These are phyloP conservation scores for Nemoura dubitans DNA, from an alignment of 2,888 invertebrate species.

Conservation along the genomic window DNA sequence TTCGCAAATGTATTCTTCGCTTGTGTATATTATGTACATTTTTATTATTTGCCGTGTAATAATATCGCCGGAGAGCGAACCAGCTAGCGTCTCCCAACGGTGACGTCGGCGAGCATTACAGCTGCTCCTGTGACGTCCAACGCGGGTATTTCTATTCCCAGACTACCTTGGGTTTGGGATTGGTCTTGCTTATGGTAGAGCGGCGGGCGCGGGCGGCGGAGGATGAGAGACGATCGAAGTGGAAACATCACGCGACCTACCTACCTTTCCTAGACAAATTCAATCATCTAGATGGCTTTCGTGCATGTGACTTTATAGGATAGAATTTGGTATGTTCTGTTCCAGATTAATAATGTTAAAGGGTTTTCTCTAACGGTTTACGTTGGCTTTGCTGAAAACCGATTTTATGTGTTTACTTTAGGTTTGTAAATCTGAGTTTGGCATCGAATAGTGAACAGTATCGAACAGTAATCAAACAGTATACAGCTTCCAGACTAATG, in stretches of 20 bases:
- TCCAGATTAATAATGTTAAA: no score
- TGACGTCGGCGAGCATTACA: background rate
- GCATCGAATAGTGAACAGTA: no score
- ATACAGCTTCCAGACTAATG: no score
- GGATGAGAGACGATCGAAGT: background rate
- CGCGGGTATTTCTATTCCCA: conserved; percentile 3
- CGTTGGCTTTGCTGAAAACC: no score
- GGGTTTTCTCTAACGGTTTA: no score
- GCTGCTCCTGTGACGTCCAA: background rate
- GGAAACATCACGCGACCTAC: background rate
- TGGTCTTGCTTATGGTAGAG: background rate
- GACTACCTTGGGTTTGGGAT: background rate
- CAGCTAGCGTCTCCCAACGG: background rate
- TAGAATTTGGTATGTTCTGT: no score
- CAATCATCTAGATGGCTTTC: background rate
- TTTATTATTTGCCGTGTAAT: background rate
- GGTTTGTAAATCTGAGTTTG: no score
- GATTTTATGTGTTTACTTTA: no score
- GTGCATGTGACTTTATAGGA: no score
- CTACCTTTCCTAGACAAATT: background rate
- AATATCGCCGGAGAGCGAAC: background rate
- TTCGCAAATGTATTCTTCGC: background rate
- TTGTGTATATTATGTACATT: background rate
- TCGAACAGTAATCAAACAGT: no score
- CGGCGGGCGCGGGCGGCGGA: no score